A percentile compares a stretch with the other conserved stretches of the same genome.
phyloP scores from a whole-genome alignment of 2,113 vertebrate species.

The Austrofundulus limnaeus region DNA sequence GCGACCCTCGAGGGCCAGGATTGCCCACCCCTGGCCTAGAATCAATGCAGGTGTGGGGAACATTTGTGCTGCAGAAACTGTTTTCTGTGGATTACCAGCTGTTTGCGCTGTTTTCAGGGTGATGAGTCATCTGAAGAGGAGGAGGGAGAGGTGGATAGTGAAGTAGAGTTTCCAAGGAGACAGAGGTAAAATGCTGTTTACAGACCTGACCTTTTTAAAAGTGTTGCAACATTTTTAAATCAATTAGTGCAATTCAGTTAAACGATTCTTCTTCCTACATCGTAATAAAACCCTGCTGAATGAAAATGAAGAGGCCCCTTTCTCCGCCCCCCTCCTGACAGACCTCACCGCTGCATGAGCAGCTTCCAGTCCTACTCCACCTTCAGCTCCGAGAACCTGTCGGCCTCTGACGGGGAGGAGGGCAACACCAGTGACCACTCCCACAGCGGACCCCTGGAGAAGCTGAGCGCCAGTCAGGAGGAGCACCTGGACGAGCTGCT shows the following conservation, averaged over 20 bases:
- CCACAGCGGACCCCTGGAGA: conserved; percentile 87
- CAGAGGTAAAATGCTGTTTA: conserved; percentile 85
- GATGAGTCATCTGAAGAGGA: conserved; percentile 98
- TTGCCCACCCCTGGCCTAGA: no score
- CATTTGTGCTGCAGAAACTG: not conserved
- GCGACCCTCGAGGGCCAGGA: no score
- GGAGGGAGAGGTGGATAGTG: conserved; percentile 97
- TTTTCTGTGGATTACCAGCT: conserved; percentile 11
- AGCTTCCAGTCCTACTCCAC: conserved; percentile 98
- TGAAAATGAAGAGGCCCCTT: not conserved
- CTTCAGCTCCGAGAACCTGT: conserved; percentile 98
- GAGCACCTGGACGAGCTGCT: conserved; percentile 90
- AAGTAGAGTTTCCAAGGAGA: conserved; percentile 97
- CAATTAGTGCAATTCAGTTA: conserved; percentile 5
- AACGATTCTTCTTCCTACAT: not conserved
- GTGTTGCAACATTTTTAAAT: conserved; percentile 1
- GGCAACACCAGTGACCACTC: conserved; percentile 98
- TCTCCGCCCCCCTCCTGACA: conserved; percentile 40
- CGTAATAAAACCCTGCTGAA: not conserved
- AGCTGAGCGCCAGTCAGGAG: conserved; percentile 83
- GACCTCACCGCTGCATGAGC: conserved; percentile 94
- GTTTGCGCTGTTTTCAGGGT: conserved; percentile 75
- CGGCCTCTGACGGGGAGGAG: conserved; percentile 95
- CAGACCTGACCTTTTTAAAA: conserved; percentile 8
- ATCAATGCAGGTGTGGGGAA: not conserved